Evolutionary conservation across 30 jellyfish, hydroid and myxozoan genomes (phyloP), one percentile per base, ranked within the genome.

Genomic region (Turritopsis dohrnii): DNA sequence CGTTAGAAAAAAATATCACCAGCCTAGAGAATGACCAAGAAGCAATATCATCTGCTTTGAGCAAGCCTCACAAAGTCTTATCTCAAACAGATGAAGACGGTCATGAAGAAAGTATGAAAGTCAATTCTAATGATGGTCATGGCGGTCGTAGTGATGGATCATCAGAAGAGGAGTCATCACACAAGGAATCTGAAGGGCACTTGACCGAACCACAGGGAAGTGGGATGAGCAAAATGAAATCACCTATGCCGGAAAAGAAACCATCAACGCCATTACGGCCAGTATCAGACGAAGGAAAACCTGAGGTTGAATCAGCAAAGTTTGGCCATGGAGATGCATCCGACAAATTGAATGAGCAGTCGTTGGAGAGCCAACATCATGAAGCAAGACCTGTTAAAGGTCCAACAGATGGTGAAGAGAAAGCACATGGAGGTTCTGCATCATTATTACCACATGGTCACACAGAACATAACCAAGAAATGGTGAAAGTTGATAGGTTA

Each of bases 181-280:
- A 41, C 60, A 41, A 41, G 60, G 13, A 41, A 13, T 13, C 13
- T 5, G 60, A 41, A 41, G 9, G 13, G 13, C 60, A 41, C n/a
- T n/a, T 41, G 60, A 41, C 60, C 60, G 13, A 13, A 3, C 60
- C 60, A 41, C 13, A 41, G 13, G 60, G 60, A 41, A 41, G 60
- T 41, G 13, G 60, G 60, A 41, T 3, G 13, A 13, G 60, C 9
- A 41, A 41, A 13, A 3, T 41, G 5, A 41, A 41, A 13, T 41
- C 60, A 69, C 31, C 28, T 69, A 19, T 69, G 9, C 77, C 77
- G 28, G 22, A 69, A 69, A 69, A 69, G 77, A 69, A 69, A 69
- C 77, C 77, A 69, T 23, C 28, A 9, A 69, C 77, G 28, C 8
- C 77, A n/a, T 69, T 69, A 0, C 77, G 30, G 9, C 77, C 77